Evolutionary conservation across 2,888 invertebrate genomes (phyloP).

Genomic region (Pachydiplax longipennis): DNA sequence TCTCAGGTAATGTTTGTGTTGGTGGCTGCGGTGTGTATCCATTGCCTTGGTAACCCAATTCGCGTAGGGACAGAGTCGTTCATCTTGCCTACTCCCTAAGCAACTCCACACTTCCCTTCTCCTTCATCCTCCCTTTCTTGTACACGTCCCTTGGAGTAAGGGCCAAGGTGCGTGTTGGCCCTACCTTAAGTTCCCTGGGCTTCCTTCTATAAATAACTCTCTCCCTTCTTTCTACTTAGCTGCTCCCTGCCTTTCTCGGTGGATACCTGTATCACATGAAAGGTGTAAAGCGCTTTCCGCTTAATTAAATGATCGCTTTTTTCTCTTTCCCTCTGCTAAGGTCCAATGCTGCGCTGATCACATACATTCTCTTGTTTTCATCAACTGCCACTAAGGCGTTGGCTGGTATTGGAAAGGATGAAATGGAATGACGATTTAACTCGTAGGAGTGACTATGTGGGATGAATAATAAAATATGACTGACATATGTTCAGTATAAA

Average conservation of each 20-base stretch:
- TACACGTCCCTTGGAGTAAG: not conserved
- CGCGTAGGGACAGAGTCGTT: not conserved
- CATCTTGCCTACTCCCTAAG: not conserved
- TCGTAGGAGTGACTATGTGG: not conserved
- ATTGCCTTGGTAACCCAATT: conserved; percentile 11
- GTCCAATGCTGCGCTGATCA: not conserved
- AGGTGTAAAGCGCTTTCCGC: conserved; percentile 39
- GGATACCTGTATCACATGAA: not conserved
- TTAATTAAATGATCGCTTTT: conserved; percentile 38
- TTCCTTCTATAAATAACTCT: conserved; percentile 27
- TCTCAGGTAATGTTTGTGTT: not conserved
- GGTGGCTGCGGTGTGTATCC: conserved; percentile 7
- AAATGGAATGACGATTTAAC: not conserved
- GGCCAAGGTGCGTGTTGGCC: conserved; percentile 17
- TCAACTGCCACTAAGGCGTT: not conserved
- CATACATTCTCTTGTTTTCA: conserved; percentile 11
- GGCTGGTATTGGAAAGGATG: no score
- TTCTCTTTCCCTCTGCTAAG: not conserved
- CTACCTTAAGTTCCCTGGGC: not conserved
- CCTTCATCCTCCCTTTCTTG: not conserved
- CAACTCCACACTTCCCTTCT: not conserved
- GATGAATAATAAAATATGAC: not conserved
- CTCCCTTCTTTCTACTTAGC: not conserved
- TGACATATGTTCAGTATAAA: no score
- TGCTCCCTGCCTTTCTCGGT: not conserved